Base-by-base conservation (phyloP, 1,140 invertebrate genomes). In the Platyura marginata region DNA sequence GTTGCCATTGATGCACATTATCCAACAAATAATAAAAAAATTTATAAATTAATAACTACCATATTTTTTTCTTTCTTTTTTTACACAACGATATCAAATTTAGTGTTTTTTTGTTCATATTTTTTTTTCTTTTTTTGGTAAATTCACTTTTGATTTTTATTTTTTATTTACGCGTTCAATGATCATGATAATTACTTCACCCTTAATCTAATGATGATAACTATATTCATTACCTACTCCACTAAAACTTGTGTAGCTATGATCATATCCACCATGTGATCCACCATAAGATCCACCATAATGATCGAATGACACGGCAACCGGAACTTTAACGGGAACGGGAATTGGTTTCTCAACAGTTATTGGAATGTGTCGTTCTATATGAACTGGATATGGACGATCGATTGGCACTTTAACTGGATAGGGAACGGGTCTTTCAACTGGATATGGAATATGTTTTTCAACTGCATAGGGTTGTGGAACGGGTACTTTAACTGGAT, bases 321-420 rank as follows among this genome's bases (percentile, higher is more conserved):
- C 35, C 5, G 35, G 13, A 15, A 15, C 13, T 8, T n/a, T 19
- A 8, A 37, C 35, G 6, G 35, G 35, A 37, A 37, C 35, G 6
- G 35, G 35, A 6, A 37, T 15, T 10, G 35, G 35, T 15, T 15
- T n/a, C 5, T 37, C 35, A 37, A 37, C 35, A 29, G 13, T 13
- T 6, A 8, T 8, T 29, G 25, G 25, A 8, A 29, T 13, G 13
- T 29, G 25, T 13, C 13, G 6, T 29, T 29, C 25, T 13, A 29
- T 13, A 29, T 29, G 25, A 29, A 29, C 67, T 29, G 64, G 59
- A 42, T 71, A 68, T 18, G 71, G 69, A 52, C 65, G 66, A 52
- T 67, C 65, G 35, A 71, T 63, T 13, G 67, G 65, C 41, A 74
- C 71, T 41, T 74, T 68, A 38, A 77, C 74, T 47, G 71, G 66